phyloP scores from a whole-genome alignment of 1,140 invertebrate genomes.

The Hetaerina americana region DNA sequence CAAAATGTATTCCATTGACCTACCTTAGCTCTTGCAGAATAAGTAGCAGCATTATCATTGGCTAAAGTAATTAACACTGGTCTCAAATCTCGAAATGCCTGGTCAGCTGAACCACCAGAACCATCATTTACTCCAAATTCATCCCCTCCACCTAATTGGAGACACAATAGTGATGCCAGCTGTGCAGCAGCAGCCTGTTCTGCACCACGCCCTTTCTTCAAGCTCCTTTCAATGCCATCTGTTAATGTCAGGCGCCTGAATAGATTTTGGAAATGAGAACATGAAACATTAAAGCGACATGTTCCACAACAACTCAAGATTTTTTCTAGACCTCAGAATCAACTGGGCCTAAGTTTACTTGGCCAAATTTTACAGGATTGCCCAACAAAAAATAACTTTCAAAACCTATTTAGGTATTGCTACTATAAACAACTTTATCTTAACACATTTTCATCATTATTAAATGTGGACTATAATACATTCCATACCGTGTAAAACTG shows the following conservation, averaged over 20 bases:
- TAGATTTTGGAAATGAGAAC: neutral
- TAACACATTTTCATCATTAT: no score
- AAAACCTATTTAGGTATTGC: no score
- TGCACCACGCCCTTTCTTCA: slow-evolving; percentile 67
- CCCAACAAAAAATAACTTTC: no score
- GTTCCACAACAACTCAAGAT: no score
- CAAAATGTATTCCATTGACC: neutral
- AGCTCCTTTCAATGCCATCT: slow-evolving; percentile 61
- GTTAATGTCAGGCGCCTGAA: slow-evolving; percentile 59
- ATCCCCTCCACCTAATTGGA: slow-evolving; percentile 62
- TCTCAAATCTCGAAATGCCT: slow-evolving; percentile 41
- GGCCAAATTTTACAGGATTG: no score
- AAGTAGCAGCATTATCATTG: slow-evolving; percentile 42
- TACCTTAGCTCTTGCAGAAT: slow-evolving; percentile 48
- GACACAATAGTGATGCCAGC: slow-evolving; percentile 59
- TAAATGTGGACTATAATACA: no score
- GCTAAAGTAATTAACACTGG: slow-evolving; percentile 41
- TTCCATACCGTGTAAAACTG: no score
- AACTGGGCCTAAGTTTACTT: no score
- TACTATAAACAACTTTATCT: no score
- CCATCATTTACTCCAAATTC: slow-evolving; percentile 14
- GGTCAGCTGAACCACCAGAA: slow-evolving; percentile 33
- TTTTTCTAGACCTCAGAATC: no score
- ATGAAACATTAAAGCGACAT: no score
- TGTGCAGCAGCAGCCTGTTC: slow-evolving; percentile 69